Percentiles rank a stretch among this genome's conserved stretches.
phyloP scores from a whole-genome alignment of 2,113 vertebrate species.

The Barnardius zonarius region DNA sequence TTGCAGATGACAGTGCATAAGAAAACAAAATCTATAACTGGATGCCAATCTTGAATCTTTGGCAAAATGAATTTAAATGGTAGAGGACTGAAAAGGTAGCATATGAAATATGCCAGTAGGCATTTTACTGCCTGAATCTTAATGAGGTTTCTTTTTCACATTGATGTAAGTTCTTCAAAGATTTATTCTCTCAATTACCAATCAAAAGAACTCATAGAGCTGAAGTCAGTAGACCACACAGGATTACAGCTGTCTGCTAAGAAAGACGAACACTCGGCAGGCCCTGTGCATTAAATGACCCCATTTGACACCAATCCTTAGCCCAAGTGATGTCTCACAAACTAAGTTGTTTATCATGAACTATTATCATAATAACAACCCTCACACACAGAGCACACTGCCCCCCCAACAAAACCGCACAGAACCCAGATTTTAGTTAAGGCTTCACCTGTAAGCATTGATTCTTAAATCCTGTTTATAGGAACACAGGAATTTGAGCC shows the following conservation, averaged over 20 bases:
- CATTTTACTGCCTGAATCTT: conserved; percentile 59
- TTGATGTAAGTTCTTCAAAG: conserved; percentile 66
- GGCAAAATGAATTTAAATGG: conserved; percentile 47
- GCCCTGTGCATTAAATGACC: background rate
- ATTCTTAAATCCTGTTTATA: background rate
- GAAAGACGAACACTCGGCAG: conserved; percentile 27
- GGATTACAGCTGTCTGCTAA: conserved; percentile 56
- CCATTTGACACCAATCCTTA: background rate
- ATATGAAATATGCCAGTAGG: conserved; percentile 38
- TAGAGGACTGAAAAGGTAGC: conserved; percentile 8
- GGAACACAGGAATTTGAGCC: background rate
- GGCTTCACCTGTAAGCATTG: background rate
- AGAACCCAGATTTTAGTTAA: background rate
- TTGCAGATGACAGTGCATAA: conserved; percentile 4
- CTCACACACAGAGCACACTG: background rate
- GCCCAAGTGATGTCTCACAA: background rate
- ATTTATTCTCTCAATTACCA: conserved; percentile 74
- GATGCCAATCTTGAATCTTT: conserved; percentile 33
- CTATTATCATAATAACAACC: background rate
- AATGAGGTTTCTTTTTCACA: conserved; percentile 48
- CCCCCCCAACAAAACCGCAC: background rate
- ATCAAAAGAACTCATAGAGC: conserved; percentile 71
- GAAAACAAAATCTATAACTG: conserved; percentile 45
- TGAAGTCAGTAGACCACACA: conserved; percentile 42
- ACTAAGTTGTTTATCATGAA: background rate